These are phyloP conservation scores for Nematopogon swammerdamellus DNA, from an alignment of 2,888 invertebrate species.

Conservation along the genomic window DNA sequence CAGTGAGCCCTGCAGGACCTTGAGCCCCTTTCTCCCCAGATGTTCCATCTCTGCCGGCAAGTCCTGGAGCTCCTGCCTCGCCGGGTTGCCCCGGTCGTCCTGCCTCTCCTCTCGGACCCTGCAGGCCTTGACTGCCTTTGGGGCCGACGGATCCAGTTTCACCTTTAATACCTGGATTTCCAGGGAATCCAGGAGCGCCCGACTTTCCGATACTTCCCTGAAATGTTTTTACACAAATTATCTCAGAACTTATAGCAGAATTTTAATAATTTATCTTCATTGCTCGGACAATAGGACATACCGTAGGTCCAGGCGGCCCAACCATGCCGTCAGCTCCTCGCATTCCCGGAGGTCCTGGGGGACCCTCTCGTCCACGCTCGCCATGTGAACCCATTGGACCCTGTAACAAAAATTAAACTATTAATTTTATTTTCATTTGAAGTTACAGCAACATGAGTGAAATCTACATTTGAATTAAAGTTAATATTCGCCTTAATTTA, in stretches of 20 bases:
- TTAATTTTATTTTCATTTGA: too few relatives aligned
- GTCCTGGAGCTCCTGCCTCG: constrained; percentile 70
- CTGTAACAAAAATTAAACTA: constrained; percentile 29
- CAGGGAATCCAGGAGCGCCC: constrained; percentile 83
- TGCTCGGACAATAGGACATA: too few relatives aligned
- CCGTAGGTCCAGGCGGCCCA: constrained; percentile 73
- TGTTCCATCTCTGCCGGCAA: constrained; percentile 76
- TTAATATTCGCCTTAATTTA: too few relatives aligned
- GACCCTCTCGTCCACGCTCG: constrained; percentile 81
- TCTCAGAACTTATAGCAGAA: too few relatives aligned
- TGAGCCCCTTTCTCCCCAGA: constrained; percentile 77
- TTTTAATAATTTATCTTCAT: too few relatives aligned
- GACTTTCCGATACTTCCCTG: constrained; percentile 78
- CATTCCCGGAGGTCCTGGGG: constrained; percentile 72
- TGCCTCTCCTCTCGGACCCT: constrained; percentile 78
- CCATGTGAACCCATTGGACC: constrained; percentile 78
- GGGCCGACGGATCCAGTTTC: constrained; percentile 72
- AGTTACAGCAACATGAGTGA: too few relatives aligned
- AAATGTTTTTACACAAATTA: constrained; percentile 11
- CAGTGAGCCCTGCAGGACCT: constrained; percentile 69
- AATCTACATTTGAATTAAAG: too few relatives aligned
- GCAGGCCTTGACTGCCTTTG: constrained; percentile 78
- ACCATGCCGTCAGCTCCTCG: constrained; percentile 76
- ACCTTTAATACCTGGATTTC: constrained; percentile 76
- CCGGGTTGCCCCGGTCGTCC: constrained; percentile 77